Base-by-base conservation (phyloP, 2,113 vertebrate species). In the Chlorodrepanis virens region DNA sequence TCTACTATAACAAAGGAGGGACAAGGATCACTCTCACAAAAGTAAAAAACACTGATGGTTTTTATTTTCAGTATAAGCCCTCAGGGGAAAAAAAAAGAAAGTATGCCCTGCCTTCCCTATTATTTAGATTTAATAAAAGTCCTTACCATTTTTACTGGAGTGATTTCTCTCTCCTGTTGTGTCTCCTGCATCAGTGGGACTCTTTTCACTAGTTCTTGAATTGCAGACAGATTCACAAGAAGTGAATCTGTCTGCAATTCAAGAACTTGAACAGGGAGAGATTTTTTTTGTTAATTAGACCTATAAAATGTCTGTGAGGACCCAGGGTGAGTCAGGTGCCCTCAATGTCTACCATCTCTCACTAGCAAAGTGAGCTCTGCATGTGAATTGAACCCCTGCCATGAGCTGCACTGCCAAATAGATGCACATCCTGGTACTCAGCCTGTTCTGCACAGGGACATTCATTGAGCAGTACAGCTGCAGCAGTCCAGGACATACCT, bases 321-420 rank as follows among this genome's bases (percentile, higher is more conserved):
- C 6, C 13, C 31, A 29, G 35, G 10, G 3, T 0, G 2, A 83
- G 35, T 47, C 0, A 1, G 11, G 9, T n/a, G 50, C 5, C 37
- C 40, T 71, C 31, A 14, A 4, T 1, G 0, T 45, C 17, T 15
- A 8, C 40, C 31, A 74, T 35, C 27, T 50, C 29, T 70, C 42
- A 15, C 27, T 24, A 18, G 13, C 27, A 69, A 67, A 68, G 21
- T 8, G 42, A 94, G 28, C 39, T 52, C 39, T 5, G 3, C 29
- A 56, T 2, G 3, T 35, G 19, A 59, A 16, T 27, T 0, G 7
- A 63, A 45, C 3, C 54, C 22, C 54, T 70, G n/a, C 33, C 6
- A 0, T 13, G 45, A 68, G 47, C 47, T 63, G 27, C 0, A 0
- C 50, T 67, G 69, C 24, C 0, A 0, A 52, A 56, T 3, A 18